Evolutionary conservation across 2,888 invertebrate genomes (phyloP), one percentile per base, ranked within the genome.

Genomic region (Agrilus biguttatus): DNA sequence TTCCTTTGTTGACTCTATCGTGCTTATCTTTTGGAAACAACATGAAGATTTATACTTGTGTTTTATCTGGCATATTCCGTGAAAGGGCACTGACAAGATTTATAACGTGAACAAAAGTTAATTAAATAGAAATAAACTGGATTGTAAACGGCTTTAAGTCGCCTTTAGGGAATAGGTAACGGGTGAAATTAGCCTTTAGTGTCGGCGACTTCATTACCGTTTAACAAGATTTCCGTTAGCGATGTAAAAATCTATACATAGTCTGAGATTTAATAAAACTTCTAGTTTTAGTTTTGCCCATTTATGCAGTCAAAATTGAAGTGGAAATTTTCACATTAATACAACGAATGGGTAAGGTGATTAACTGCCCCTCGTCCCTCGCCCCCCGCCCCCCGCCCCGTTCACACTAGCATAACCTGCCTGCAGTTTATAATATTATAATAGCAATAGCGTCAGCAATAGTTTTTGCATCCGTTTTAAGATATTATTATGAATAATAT

Each of bases 371-470:
- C 54, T 56, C n/a, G n/a, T n/a, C n/a, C n/a, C n/a, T n/a, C n/a
- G n/a, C n/a, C n/a, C n/a, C n/a, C n/a, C n/a, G n/a, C n/a, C n/a
- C n/a, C n/a, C n/a, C n/a, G n/a, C 53, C 56, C 50, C 52, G 52
- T 44, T 51, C 57, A 59, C 56, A 53, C 50, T 55, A 61, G 60
- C 56, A 58, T 28, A 28, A 61, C 61, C 63, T 62, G 62, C 61
- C 62, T 63, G 60, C 60, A 56, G 57, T 60, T 59, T 54, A 59
- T 47, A 51, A 55, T 57, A 37, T 40, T 39, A 44, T 45, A 41
- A 63, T 63, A 64, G 63, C 65, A 65, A 65, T 65, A 65, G 62
- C 55, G 55, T 57, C 62, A 65, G 63, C 63, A 65, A 63, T 65
- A 65, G 63, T 62, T 58, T 57, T 60, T 53, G 52, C 50, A 52